These are phyloP conservation scores for Apis dorsata DNA, from an alignment of 1,140 invertebrate genomes.

Conservation along the genomic window DNA sequence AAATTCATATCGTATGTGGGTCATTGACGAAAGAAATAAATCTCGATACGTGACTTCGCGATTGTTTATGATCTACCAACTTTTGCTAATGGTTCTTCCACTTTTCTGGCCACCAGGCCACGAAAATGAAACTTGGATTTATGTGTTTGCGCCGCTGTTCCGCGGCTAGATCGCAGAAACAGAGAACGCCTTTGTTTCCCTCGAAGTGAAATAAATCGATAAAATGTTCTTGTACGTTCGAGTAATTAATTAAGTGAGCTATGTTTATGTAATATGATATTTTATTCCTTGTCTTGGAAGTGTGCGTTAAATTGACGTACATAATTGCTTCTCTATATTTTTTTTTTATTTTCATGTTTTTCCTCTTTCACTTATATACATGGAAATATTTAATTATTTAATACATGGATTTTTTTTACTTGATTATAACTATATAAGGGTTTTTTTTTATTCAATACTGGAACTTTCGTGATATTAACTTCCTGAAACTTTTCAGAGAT, in stretches of 20 bases:
- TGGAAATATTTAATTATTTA: too few relatives aligned
- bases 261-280: not conserved
- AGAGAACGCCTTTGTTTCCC: conserved; percentile 1
- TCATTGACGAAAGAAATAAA: not conserved
- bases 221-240: conserved; percentile 5
- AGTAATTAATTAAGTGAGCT: not conserved
- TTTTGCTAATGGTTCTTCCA: not conserved
- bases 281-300: not conserved
- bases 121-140: conserved; percentile 34
- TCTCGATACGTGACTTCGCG: not conserved
- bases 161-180: conserved; percentile 3
- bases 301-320: too few relatives aligned
- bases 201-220: conserved; percentile 12
- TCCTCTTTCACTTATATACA: not conserved
- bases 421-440: too few relatives aligned
- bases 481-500: too few relatives aligned
- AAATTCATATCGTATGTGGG: not conserved
- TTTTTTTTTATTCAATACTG: too few relatives aligned
- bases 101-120: not conserved
- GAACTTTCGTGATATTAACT: too few relatives aligned
- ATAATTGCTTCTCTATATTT: too few relatives aligned
- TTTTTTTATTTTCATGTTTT: too few relatives aligned
- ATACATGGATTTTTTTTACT: too few relatives aligned
- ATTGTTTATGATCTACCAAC: conserved; percentile 31
- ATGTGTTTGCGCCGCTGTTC: conserved; percentile 12